Evolutionary conservation across 2,113 vertebrate species (phyloP).

Genomic region (Geococcyx californianus): DNA sequence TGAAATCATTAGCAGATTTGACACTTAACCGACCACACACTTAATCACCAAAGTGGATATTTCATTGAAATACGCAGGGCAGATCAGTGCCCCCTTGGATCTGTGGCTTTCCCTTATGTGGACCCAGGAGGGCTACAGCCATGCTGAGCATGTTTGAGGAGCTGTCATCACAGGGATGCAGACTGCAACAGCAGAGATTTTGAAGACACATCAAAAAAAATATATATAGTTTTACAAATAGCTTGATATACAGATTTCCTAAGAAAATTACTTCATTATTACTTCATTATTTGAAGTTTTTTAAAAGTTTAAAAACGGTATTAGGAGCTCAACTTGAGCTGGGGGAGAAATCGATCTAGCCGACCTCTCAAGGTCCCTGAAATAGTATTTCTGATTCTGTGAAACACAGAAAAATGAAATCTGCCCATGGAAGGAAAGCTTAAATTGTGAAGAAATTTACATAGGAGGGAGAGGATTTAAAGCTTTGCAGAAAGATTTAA

Average conservation of each 20-base stretch:
- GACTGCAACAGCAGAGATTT: not conserved
- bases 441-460: constrained; percentile 47
- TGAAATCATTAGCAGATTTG: not conserved
- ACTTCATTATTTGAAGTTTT: not conserved
- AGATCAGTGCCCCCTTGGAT: not conserved
- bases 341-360: not conserved
- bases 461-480: constrained; percentile 44
- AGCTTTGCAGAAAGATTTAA: constrained; percentile 47
- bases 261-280: not conserved
- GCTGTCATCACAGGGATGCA: not conserved
- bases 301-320: not conserved
- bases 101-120: not conserved
- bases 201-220: not conserved
- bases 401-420: constrained; percentile 13
- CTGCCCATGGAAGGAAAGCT: not conserved
- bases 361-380: constrained; percentile 37
- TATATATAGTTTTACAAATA: not conserved
- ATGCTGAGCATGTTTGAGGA: accelerated
- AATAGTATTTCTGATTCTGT: constrained; percentile 29
- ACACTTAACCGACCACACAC: not conserved
- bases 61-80: not conserved
- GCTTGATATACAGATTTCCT: not conserved
- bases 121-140: not conserved
- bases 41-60: not conserved
- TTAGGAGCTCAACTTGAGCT: not conserved